Conservation (phyloP, 2,797 vertebrate genomes). For the Lagorchestes hirsutus region DNA sequence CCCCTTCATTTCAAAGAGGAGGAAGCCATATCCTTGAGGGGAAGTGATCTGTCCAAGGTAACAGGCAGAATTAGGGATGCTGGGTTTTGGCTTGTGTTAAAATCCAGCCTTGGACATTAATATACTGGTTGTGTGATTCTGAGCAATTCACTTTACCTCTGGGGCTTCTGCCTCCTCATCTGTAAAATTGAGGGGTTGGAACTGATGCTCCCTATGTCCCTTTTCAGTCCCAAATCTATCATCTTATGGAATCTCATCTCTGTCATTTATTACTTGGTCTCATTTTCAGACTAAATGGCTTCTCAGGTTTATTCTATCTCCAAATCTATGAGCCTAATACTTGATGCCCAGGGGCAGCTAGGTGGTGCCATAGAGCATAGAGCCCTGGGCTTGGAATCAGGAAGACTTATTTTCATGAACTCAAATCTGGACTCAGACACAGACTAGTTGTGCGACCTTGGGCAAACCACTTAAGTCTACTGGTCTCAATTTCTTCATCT, state of each 20-base stretch:
- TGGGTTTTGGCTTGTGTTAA: neutral
- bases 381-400: neutral
- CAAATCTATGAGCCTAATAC: neutral
- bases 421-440: neutral
- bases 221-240: neutral
- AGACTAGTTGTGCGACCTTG: neutral
- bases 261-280: neutral
- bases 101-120: neutral
- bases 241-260: neutral
- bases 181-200: neutral
- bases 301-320: neutral
- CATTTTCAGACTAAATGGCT: neutral
- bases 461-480: too few relatives aligned
- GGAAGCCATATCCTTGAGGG: neutral
- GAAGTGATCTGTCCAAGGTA: neutral
- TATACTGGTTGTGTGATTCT: neutral
- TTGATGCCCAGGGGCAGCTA: neutral
- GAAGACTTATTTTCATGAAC: neutral
- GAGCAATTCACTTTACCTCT: neutral
- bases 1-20: neutral
- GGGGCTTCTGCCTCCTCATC: neutral
- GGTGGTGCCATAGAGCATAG: neutral
- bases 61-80: neutral
- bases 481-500: too few relatives aligned
- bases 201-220: neutral